These are phyloP conservation scores for Haliclona indistincta DNA, from an alignment of 37 sponge, comb jelly and placozoan genomes.

Conservation along the genomic window DNA sequence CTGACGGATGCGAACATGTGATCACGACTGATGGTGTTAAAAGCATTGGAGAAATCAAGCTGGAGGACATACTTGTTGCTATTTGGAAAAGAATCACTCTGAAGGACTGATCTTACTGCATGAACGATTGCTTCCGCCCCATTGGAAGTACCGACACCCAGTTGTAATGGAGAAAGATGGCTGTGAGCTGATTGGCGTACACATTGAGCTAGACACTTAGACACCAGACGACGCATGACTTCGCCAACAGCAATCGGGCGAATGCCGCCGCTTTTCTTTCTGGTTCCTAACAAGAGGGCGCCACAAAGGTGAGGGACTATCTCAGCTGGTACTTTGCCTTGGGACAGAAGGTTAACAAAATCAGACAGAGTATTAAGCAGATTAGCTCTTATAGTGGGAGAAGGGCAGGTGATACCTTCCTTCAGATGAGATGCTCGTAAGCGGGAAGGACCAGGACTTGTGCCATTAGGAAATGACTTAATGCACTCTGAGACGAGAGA, in stretches of 20 bases:
- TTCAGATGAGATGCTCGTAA: slow-evolving; percentile 14
- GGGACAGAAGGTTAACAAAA: neutral
- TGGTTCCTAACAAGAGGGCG: neutral
- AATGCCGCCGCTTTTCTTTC: slow-evolving; percentile 4
- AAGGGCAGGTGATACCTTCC: slow-evolving; percentile 24
- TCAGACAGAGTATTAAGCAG: neutral
- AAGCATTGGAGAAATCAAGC: slow-evolving; percentile 20
- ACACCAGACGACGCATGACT: neutral
- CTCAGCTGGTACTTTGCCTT: neutral
- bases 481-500: neutral
- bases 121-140: slow-evolving; percentile 13
- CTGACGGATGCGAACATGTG: slow-evolving; percentile 13
- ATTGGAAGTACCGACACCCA: slow-evolving; percentile 2
- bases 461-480: slow-evolving; percentile 10
- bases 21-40: slow-evolving; percentile 9
- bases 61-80: neutral
- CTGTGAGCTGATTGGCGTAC: neutral
- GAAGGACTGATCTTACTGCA: neutral
- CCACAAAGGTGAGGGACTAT: slow-evolving; percentile 18
- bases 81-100: neutral
- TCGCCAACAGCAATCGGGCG: slow-evolving; percentile 37
- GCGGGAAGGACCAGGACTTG: slow-evolving; percentile 2
- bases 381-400: neutral
- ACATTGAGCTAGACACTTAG: slow-evolving; percentile 2
- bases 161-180: neutral